Conservation (phyloP, 2,888 invertebrate species). For the Thymelicus sylvestris region DNA sequence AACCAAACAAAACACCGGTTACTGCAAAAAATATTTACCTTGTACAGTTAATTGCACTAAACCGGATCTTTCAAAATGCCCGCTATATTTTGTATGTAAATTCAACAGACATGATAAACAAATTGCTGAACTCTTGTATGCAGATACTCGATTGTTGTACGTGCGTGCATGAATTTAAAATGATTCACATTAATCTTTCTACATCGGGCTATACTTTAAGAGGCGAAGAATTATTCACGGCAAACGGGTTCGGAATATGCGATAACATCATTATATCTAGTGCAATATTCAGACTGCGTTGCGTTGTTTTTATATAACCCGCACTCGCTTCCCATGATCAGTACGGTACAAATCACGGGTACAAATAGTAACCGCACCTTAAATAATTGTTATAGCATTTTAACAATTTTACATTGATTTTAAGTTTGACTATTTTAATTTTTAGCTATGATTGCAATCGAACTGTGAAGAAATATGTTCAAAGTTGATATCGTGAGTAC, state of each 20-base stretch:
- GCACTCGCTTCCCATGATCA: too few species aligned
- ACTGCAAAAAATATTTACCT: conserved; percentile 13
- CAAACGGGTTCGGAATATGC: conserved; percentile 34
- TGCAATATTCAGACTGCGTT: conserved; percentile 12
- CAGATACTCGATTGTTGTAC: conserved; percentile 37
- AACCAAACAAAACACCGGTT: not conserved
- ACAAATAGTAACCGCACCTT: too few species aligned
- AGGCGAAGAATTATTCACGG: conserved; percentile 38
- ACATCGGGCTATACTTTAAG: conserved; percentile 37
- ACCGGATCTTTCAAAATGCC: conserved; percentile 33
- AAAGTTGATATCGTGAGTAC: too few species aligned
- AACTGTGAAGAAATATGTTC: too few species aligned
- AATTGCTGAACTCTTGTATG: conserved; percentile 39
- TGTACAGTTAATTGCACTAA: conserved; percentile 21
- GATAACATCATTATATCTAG: conserved; percentile 36
- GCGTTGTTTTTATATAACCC: not conserved
- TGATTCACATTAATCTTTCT: conserved; percentile 37
- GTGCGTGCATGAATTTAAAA: conserved; percentile 39
- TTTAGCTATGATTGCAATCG: too few species aligned
- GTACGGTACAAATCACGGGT: too few species aligned
- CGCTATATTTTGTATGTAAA: conserved; percentile 39
- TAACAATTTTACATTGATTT: too few species aligned
- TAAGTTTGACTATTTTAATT: too few species aligned
- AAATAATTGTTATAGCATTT: too few species aligned
- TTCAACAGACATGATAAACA: conserved; percentile 37